Conservation (phyloP, 2,888 invertebrate species). For the Nineta flava region DNA sequence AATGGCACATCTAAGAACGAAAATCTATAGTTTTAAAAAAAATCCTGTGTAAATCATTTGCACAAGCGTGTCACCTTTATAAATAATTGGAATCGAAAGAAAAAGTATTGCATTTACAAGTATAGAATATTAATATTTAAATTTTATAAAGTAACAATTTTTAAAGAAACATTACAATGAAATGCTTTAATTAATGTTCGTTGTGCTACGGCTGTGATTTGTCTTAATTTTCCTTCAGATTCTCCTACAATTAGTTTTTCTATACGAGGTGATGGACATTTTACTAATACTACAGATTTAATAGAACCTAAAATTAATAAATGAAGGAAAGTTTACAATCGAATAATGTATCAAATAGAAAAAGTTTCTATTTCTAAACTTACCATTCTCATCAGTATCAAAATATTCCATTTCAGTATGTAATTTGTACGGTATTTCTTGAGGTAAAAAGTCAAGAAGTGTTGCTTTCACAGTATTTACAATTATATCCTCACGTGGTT, state of each 20-base stretch:
- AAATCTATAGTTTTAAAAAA: no score
- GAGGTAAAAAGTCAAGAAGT: slow-evolving; percentile 63
- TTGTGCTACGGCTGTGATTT: slow-evolving; percentile 39
- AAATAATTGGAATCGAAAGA: no score
- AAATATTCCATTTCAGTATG: slow-evolving; percentile 48
- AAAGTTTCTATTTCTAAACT: slow-evolving; percentile 16
- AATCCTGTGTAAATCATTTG: no score
- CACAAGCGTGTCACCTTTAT: no score
- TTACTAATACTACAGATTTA: slow-evolving; percentile 39
- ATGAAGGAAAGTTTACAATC: background rate
- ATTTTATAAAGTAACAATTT: slow-evolving; percentile 21
- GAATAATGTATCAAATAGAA: no score
- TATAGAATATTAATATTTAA: no score
- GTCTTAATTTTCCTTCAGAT: slow-evolving; percentile 49
- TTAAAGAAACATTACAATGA: slow-evolving; percentile 21
- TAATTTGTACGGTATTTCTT: slow-evolving; percentile 76
- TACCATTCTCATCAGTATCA: slow-evolving; percentile 38
- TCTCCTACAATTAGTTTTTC: slow-evolving; percentile 50
- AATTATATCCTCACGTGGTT: slow-evolving; percentile 50
- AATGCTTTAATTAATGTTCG: slow-evolving; percentile 24
- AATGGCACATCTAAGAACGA: no score
- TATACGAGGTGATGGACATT: slow-evolving; percentile 45
- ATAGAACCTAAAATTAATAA: slow-evolving; percentile 33
- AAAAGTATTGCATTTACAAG: no score
- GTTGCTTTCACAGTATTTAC: slow-evolving; percentile 64